Conservation (phyloP, 2,797 vertebrate genomes). For the Heliangelus exortis region DNA sequence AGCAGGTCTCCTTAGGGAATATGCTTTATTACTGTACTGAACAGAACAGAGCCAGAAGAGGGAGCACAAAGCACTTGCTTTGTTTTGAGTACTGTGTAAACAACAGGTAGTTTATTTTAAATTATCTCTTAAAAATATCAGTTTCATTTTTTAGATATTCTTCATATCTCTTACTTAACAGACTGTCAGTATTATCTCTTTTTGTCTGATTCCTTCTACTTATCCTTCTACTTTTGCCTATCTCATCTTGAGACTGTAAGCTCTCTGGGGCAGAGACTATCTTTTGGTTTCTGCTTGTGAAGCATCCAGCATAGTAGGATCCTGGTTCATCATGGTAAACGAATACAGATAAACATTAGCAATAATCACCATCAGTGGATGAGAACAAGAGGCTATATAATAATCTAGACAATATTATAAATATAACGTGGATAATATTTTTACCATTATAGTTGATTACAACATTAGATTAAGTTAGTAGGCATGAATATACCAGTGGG, state of each 20-base stretch:
- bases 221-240: conserved; percentile 1
- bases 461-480: neutral
- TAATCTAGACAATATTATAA: neutral
- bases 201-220: conserved; percentile 23
- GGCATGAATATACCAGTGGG: neutral
- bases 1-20: neutral
- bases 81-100: conserved; percentile 26
- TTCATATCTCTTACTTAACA: neutral
- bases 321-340: neutral
- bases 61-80: conserved; percentile 59
- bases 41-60: conserved; percentile 59
- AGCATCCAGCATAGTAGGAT: neutral
- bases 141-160: neutral
- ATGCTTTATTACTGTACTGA: neutral
- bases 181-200: neutral
- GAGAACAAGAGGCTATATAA: neutral
- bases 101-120: conserved; percentile 36
- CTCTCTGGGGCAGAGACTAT: conserved; percentile 23
- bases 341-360: conserved; percentile 34
- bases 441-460: neutral
- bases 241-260: conserved; percentile 3
- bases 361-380: neutral
- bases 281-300: conserved; percentile 24
- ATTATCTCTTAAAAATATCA: neutral
- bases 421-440: neutral